Conservation (phyloP, 1,140 invertebrate species). For the Brachionus sp. region DNA sequence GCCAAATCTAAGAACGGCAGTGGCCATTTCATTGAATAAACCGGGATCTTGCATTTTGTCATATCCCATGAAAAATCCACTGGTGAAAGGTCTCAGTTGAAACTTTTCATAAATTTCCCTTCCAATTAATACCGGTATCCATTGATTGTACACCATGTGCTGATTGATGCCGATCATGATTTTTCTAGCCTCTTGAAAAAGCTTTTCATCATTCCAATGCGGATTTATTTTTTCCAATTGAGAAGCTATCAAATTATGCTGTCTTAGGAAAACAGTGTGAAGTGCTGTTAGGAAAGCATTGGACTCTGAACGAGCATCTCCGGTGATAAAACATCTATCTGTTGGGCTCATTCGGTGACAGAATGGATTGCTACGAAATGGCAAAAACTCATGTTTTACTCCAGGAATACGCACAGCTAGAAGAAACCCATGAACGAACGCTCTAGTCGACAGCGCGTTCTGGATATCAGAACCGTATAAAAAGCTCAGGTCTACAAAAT, state of each 20-base stretch:
- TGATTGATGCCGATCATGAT: conserved; percentile 85
- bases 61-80: conserved; percentile 65
- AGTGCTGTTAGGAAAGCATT: conserved; percentile 81
- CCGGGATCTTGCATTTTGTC: conserved; percentile 74
- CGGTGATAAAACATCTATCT: conserved; percentile 53
- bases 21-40: conserved; percentile 60
- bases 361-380: neutral
- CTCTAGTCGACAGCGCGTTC: neutral
- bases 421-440: neutral
- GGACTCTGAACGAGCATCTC: conserved; percentile 81
- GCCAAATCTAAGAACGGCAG: conserved; percentile 61
- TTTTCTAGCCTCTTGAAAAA: conserved; percentile 71
- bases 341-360: neutral
- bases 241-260: conserved; percentile 50
- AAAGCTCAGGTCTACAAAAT: conserved; percentile 24
- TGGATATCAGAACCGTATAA: conserved; percentile 55
- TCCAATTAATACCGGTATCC: conserved; percentile 83
- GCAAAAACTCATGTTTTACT: neutral
- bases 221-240: conserved; percentile 46
- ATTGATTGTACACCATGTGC: conserved; percentile 90
- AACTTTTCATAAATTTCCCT: conserved; percentile 46
- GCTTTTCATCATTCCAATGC: conserved; percentile 47
- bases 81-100: conserved; percentile 70
- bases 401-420: neutral
- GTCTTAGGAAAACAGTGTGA: conserved; percentile 69